A percentile compares a stretch with the other conserved stretches of the same genome.
phyloP scores from a whole-genome alignment of 1,140 invertebrate genomes.

The Brachionus angularis region DNA sequence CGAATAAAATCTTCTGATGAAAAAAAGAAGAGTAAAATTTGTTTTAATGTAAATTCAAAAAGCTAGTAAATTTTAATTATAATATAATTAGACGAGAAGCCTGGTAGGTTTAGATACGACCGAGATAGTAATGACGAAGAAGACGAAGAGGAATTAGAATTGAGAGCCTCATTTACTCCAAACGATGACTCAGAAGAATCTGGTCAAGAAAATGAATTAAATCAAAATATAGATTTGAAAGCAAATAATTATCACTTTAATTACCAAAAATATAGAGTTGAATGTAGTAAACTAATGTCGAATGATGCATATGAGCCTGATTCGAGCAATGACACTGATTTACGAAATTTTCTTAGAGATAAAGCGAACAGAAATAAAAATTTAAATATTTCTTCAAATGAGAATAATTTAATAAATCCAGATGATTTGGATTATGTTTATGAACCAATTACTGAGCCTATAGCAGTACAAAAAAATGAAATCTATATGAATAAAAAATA shows the following conservation, averaged over 20 bases:
- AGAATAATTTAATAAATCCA: no score
- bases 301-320: slow-evolving; percentile 24
- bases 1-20: neutral
- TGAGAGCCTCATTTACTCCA: neutral
- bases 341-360: no score
- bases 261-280: slow-evolving; percentile 22
- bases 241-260: no score
- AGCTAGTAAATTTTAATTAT: no score
- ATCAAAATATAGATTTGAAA: no score
- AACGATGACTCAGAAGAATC: neutral
- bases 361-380: no score
- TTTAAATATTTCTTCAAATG: no score
- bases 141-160: neutral
- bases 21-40: neutral
- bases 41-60: neutral
- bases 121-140: neutral
- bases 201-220: neutral
- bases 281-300: slow-evolving; percentile 16
- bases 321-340: no score
- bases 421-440: slow-evolving; percentile 11
- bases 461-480: neutral
- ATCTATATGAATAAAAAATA: slow-evolving; percentile 31
- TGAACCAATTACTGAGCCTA: slow-evolving; percentile 21
- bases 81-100: neutral
- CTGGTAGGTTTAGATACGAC: neutral